Conservation (phyloP, 2,888 invertebrate genomes). For the Drosophila atroscutellata region DNA sequence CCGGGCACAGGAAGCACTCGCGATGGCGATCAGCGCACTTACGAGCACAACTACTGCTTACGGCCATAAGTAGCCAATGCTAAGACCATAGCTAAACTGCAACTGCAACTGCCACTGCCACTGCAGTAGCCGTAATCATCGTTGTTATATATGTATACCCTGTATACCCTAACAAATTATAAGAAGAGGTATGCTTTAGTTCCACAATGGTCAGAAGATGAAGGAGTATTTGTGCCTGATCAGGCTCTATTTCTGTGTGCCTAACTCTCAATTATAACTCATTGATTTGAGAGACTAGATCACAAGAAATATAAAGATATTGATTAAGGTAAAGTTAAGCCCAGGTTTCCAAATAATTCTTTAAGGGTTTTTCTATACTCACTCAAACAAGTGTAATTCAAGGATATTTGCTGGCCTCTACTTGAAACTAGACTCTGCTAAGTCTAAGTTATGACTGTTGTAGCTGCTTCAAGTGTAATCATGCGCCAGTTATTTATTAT, state of each 20-base stretch:
- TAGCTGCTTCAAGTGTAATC: conserved; percentile 52
- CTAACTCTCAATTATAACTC: neutral
- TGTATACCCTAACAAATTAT: neutral
- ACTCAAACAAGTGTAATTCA: neutral
- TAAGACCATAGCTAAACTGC: conserved; percentile 19
- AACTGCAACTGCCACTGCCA: conserved; percentile 49
- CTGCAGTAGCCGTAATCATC: conserved; percentile 65
- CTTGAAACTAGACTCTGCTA: neutral
- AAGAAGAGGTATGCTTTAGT: neutral
- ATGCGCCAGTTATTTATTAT: conserved; percentile 82
- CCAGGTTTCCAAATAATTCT: neutral
- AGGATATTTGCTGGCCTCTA: neutral
- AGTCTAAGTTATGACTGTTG: conserved; percentile 1
- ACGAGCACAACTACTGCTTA: conserved; percentile 62
- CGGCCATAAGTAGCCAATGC: conserved; percentile 61
- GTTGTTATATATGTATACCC: neutral
- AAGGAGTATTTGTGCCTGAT: neutral
- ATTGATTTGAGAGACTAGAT: neutral
- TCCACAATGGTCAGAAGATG: neutral
- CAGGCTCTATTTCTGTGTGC: neutral
- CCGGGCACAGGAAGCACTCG: conserved; percentile 74
- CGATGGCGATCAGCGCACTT: conserved; percentile 80
- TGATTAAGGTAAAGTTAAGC: neutral
- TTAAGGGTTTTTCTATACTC: neutral
- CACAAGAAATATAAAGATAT: neutral